Conservation (phyloP, 2,888 invertebrate genomes). For the Pseudococcus viburni region DNA sequence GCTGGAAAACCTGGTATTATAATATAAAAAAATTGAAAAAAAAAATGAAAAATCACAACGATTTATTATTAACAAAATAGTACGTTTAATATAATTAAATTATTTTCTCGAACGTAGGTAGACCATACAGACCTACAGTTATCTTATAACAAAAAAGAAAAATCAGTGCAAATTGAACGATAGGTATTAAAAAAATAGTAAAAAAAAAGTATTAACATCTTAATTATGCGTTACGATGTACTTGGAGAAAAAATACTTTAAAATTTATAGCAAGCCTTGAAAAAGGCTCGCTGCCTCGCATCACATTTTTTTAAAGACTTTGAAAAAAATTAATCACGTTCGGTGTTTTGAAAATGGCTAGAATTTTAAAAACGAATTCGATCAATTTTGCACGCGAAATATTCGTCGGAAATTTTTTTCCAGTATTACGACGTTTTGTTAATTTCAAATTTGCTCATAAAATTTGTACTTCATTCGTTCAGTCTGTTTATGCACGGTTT, state of each 20-base stretch:
- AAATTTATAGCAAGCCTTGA: neutral
- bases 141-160: neutral
- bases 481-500: neutral
- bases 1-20: neutral
- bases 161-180: slow-evolving; percentile 14
- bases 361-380: neutral
- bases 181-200: neutral
- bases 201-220: slow-evolving; percentile 24
- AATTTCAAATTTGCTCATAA: neutral
- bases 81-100: neutral
- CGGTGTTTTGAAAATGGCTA: neutral
- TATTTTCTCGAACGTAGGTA: neutral
- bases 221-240: neutral
- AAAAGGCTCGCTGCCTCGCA: neutral
- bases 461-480: neutral
- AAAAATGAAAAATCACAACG: slow-evolving; percentile 4
- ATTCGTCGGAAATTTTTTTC: neutral
- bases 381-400: neutral
- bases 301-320: neutral
- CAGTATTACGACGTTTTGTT: neutral
- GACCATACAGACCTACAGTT: neutral
- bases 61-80: neutral
- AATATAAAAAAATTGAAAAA: neutral
- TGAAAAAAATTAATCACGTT: neutral
- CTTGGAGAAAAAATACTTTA: neutral